Evolutionary conservation across 37 sponge, comb jelly and placozoan genomes (phyloP), one percentile per base, ranked within the genome.

Genomic region (Corticium candelabrum): DNA sequence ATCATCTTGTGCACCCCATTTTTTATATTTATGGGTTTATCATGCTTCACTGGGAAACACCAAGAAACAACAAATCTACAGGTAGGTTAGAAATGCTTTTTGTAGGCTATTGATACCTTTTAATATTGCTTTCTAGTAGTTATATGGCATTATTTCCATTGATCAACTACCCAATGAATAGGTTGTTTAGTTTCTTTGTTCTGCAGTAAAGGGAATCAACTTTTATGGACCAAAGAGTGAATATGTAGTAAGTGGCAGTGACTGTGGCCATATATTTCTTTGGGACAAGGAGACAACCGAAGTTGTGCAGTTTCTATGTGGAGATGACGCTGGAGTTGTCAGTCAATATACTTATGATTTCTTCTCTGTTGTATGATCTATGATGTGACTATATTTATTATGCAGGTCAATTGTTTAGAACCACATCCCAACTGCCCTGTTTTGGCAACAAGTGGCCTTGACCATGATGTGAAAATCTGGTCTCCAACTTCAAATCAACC

Each of bases 201-300:
- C 21, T 50, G 11, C 21, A 50, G 94, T 96, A 62, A 96, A 96
- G 75, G 97, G 97, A 40, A 94, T 96, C 40, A 96, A 96, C 80
- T 96, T 93, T 82, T 96, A 79, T 84, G 97, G 97, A 0, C 87
- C 86, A 34, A 37, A 75, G 31, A 87, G 89, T 77, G 97, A 96
- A 79, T 96, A 86, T 56, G 84, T 96, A 35, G 91, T 93, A 37
- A 93, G 94, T 79, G 97, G 97, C 2, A 93, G 94, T 82, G 97
- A 96, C 85, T 96, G 97, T 77, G 97, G 97, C 40, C 88, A 96
- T 43, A 86, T 96, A 36, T 96, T 93, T 56, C 74, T 96, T 39
- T 96, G 97, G 97, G 91, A 96, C 85, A 96, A 85, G 77, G 41
- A 79, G 0, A 82, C 80, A 31, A 81, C 90, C 82, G 71, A 96